These are phyloP conservation scores for Psilopogon haemacephalus DNA, from an alignment of 2,113 vertebrate genomes.

Conservation along the genomic window DNA sequence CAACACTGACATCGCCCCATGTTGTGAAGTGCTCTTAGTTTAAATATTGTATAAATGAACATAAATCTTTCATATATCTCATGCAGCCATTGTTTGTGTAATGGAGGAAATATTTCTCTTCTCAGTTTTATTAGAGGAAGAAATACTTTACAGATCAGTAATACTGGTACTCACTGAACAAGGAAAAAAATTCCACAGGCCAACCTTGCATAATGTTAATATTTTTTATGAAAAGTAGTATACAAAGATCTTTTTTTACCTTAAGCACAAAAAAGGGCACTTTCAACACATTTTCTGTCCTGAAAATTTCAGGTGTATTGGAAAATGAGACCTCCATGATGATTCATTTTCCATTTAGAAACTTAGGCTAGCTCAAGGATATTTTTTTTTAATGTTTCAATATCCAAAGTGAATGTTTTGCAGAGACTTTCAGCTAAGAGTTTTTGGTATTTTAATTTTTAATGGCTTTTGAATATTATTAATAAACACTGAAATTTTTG, in stretches of 20 bases:
- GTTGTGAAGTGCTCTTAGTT: constrained; percentile 12
- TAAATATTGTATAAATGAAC: constrained; percentile 65
- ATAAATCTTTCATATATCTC: constrained; percentile 56
- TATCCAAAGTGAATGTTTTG: not conserved
- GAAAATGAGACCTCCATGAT: not conserved
- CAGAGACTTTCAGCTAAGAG: not conserved
- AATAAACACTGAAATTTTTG: not conserved
- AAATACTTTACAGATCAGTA: not conserved
- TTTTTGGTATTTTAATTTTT: not conserved
- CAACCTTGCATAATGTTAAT: constrained; percentile 19
- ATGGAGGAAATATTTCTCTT: not conserved
- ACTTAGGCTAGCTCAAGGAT: not conserved
- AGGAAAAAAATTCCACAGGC: constrained; percentile 54
- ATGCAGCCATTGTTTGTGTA: constrained; percentile 30
- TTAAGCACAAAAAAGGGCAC: not conserved
- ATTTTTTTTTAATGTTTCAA: not conserved
- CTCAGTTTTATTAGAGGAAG: not conserved
- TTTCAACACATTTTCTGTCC: not conserved
- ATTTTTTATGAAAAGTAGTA: not conserved
- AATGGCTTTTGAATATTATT: not conserved
- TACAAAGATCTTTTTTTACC: not conserved
- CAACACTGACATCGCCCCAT: constrained; percentile 50
- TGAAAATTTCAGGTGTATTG: not conserved
- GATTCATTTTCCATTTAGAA: not conserved
- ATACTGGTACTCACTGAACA: constrained; percentile 14